A percentile compares a stretch with the other conserved stretches of the same genome.
phyloP scores from a whole-genome alignment of 2,113 vertebrate genomes.

The Vulpes vulpes region DNA sequence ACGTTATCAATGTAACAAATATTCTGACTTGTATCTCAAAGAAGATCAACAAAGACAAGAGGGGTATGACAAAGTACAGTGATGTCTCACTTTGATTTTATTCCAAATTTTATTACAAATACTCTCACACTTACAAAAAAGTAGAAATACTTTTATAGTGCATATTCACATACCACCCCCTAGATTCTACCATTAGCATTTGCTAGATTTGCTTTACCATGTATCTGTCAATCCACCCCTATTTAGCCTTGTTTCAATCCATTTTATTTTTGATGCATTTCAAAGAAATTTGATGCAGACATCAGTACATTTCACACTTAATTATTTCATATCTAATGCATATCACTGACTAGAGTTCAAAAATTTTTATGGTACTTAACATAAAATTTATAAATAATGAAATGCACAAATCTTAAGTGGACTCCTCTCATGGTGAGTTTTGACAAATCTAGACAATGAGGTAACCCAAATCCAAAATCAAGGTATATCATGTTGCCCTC shows the following conservation, averaged over 20 bases:
- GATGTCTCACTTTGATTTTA: not conserved
- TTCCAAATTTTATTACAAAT: not conserved
- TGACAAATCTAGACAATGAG: conserved; percentile 21
- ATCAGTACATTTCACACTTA: not conserved
- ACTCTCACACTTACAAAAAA: not conserved
- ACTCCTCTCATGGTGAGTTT: not conserved
- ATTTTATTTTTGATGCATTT: conserved; percentile 4
- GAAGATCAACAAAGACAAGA: not conserved
- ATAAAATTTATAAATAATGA: conserved; percentile 11
- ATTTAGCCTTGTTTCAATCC: not conserved
- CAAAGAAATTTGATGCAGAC: not conserved
- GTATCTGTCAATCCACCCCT: not conserved
- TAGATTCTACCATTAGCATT: not conserved
- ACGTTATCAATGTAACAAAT: not conserved
- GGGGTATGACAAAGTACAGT: not conserved
- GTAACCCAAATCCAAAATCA: not conserved
- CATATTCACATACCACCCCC: not conserved
- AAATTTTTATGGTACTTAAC: not conserved
- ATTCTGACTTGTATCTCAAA: not conserved
- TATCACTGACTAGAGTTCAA: not conserved
- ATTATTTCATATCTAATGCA: not conserved
- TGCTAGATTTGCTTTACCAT: not conserved
- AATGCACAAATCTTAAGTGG: not conserved
- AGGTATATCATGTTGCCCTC: not conserved
- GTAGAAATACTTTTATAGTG: not conserved